phyloP scores from a whole-genome alignment of 2,797 vertebrate genomes.

The Eremophila alpestris region DNA sequence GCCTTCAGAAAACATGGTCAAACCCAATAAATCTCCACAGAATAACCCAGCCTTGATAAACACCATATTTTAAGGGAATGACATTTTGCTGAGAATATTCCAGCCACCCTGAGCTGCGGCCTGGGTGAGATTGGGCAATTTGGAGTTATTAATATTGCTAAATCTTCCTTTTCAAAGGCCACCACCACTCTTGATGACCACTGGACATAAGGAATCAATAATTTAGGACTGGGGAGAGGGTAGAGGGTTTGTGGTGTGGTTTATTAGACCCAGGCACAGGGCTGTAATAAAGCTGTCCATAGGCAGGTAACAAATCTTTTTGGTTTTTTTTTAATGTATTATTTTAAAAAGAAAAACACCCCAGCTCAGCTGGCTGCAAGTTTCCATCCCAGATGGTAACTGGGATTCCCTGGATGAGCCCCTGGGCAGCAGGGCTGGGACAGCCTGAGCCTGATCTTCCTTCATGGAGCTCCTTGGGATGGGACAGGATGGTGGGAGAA shows the following conservation, averaged over 20 bases:
- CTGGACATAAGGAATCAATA: slow-evolving; percentile 18
- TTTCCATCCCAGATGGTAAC: not conserved
- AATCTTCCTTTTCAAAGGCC: slow-evolving; percentile 42
- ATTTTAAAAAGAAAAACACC: not conserved
- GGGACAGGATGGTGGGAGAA: not conserved
- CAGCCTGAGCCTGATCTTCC: not conserved
- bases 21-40: not conserved
- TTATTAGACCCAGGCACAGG: not conserved
- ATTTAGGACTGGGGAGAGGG: not conserved
- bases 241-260: not conserved
- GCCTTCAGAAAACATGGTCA: not conserved
- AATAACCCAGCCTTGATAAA: not conserved
- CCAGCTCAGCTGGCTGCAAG: not conserved
- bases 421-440: not conserved
- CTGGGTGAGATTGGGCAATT: slow-evolving; percentile 6
- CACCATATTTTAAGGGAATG: not conserved
- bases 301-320: not conserved
- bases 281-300: not conserved
- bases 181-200: not conserved
- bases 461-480: not conserved
- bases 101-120: not conserved
- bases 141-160: slow-evolving; percentile 28
- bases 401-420: not conserved
- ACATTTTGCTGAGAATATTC: slow-evolving; percentile 3
- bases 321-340: not conserved